A percentile compares a stretch with the other conserved stretches of the same genome.
Evolutionary conservation across 2,888 invertebrate species (phyloP).

Genomic region (Onthophagus sagittarius): DNA sequence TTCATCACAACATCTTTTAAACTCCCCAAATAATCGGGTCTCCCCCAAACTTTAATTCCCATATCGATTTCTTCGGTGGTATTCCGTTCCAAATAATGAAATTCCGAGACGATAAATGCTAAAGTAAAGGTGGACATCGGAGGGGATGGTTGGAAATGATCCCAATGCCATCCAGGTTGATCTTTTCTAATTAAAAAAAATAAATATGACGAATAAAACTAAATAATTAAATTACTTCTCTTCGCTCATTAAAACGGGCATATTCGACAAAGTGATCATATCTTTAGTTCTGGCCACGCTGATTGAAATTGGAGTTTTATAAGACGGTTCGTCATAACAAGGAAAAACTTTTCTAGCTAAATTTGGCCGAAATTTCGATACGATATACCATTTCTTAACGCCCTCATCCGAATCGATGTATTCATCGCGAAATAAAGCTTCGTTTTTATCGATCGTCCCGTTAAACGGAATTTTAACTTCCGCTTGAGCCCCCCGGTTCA

Average conservation of each 20-base stretch:
- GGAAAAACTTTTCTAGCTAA: slow-evolving; percentile 75
- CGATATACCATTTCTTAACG: slow-evolving; percentile 55
- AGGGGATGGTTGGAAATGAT: slow-evolving; percentile 66
- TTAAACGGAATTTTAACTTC: slow-evolving; percentile 62
- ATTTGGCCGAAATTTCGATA: slow-evolving; percentile 67
- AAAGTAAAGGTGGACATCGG: slow-evolving; percentile 75
- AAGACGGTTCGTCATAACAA: slow-evolving; percentile 76
- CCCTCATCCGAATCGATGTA: slow-evolving; percentile 51
- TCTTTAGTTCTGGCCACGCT: slow-evolving; percentile 59
- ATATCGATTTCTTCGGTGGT: slow-evolving; percentile 22
- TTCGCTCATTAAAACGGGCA: slow-evolving; percentile 55
- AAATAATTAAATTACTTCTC: slow-evolving; percentile 52
- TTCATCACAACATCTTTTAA: slow-evolving; percentile 58
- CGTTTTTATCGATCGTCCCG: slow-evolving; percentile 61
- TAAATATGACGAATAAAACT: background rate
- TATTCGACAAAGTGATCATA: slow-evolving; percentile 63
- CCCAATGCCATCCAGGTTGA: slow-evolving; percentile 60
- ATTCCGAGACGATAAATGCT: slow-evolving; percentile 67
- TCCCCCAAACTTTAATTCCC: slow-evolving; percentile 59
- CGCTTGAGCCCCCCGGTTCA: slow-evolving; percentile 57
- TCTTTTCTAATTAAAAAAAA: slow-evolving; percentile 46
- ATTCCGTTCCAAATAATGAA: slow-evolving; percentile 41
- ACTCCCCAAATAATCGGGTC: slow-evolving; percentile 59
- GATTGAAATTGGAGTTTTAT: slow-evolving; percentile 67
- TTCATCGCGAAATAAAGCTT: slow-evolving; percentile 66